Evolutionary conservation across 2,888 invertebrate species (phyloP).

Genomic region (Lymantria monacha): DNA sequence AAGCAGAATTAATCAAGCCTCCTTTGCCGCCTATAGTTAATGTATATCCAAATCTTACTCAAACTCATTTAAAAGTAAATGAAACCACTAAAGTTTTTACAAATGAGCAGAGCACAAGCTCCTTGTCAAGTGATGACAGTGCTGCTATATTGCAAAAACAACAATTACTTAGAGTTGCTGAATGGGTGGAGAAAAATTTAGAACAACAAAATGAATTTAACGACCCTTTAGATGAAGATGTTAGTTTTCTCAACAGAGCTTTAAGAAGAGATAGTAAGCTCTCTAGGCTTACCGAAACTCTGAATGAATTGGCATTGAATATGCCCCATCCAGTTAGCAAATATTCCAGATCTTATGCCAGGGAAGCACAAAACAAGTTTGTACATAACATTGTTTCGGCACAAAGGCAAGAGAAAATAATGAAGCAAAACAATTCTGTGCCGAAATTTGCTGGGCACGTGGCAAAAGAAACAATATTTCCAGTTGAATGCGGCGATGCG

Average conservation of each 20-base stretch:
- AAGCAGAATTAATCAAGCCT: conserved; percentile 50
- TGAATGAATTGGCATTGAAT: conserved; percentile 71
- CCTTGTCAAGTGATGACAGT: conserved; percentile 77
- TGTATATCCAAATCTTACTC: conserved; percentile 74
- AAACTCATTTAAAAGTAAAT: conserved; percentile 74
- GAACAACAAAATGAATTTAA: conserved; percentile 74
- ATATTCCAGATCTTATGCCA: conserved; percentile 60
- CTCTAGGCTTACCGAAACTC: conserved; percentile 64
- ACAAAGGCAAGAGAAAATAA: conserved; percentile 43
- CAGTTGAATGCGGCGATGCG: conserved; percentile 64
- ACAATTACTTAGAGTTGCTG: conserved; percentile 87
- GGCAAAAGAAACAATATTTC: conserved; percentile 72
- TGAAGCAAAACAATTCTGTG: conserved; percentile 31
- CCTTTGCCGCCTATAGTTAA: conserved; percentile 67
- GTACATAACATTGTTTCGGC: conserved; percentile 44
- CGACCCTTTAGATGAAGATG: conserved; percentile 70
- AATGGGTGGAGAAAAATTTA: conserved; percentile 88
- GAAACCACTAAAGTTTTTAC: conserved; percentile 70
- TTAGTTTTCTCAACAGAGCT: conserved; percentile 54
- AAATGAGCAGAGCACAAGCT: conserved; percentile 77
- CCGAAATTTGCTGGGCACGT: conserved; percentile 54
- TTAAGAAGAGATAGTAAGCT: conserved; percentile 63
- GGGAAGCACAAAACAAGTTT: conserved; percentile 58
- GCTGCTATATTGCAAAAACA: conserved; percentile 82
- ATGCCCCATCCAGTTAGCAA: conserved; percentile 78